phyloP scores from a whole-genome alignment of 2,888 invertebrate genomes.

The Neria commutata region DNA sequence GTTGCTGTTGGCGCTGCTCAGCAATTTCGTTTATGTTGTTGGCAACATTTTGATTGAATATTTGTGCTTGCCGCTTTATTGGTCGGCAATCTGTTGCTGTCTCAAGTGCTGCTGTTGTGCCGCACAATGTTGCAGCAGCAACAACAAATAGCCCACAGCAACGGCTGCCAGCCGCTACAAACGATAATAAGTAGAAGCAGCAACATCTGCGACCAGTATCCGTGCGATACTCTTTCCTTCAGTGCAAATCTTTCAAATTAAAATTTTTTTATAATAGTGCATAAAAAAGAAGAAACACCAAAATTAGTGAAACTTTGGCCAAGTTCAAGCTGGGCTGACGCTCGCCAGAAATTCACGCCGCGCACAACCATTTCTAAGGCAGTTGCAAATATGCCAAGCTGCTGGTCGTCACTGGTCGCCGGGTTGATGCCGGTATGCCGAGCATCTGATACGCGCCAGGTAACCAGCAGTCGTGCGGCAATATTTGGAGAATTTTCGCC shows the following conservation, averaged over 20 bases:
- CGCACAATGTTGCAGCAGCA: too few species aligned
- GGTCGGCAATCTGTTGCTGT: background rate
- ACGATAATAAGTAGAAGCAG: background rate
- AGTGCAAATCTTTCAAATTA: background rate
- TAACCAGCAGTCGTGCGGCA: too few species aligned
- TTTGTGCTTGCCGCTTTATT: background rate
- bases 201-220: conserved; percentile 1
- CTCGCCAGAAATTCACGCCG: background rate
- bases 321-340: background rate
- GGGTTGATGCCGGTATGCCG: background rate
- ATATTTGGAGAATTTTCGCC: background rate
- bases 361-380: background rate
- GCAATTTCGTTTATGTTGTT: conserved; percentile 2
- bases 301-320: too few species aligned
- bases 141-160: background rate
- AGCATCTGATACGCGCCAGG: too few species aligned
- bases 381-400: background rate
- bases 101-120: background rate
- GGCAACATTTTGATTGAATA: conserved; percentile 19
- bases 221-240: background rate
- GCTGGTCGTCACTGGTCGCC: background rate
- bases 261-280: too few species aligned
- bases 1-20: background rate
- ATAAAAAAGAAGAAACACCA: background rate
- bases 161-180: background rate